phyloP scores from a whole-genome alignment of 2,888 invertebrate genomes.

The Tanytarsus gracilentus region DNA sequence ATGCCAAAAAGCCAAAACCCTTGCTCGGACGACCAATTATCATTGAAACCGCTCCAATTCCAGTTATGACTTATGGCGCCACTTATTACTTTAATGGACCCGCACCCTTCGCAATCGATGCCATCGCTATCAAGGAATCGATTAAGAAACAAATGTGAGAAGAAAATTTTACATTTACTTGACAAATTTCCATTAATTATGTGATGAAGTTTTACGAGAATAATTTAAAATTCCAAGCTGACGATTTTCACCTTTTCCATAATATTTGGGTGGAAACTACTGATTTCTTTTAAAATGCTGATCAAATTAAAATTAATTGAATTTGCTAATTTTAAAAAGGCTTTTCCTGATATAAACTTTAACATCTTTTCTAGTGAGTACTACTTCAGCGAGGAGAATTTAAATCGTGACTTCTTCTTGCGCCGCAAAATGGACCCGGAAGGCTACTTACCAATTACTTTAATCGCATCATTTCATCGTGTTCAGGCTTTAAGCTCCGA shows the following conservation, averaged over 20 bases:
- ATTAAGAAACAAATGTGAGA: conserved; percentile 89
- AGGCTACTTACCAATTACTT: conserved; percentile 84
- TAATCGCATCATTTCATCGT: conserved; percentile 94
- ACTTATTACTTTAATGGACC: conserved; percentile 43
- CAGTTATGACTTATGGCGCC: conserved; percentile 32
- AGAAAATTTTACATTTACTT: too few relatives aligned
- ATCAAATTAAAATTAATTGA: too few relatives aligned
- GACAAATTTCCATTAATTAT: too few relatives aligned
- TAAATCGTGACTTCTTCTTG: conserved; percentile 90
- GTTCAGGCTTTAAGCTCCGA: conserved; percentile 81
- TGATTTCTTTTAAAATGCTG: too few relatives aligned
- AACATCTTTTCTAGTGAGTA: conserved; percentile 73
- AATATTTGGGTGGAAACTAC: too few relatives aligned
- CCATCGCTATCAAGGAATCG: conserved; percentile 61
- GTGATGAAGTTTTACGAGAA: too few relatives aligned
- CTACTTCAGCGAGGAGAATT: conserved; percentile 95
- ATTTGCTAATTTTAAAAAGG: conserved; percentile 21
- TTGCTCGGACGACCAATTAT: conserved; percentile 15
- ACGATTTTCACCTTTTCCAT: too few relatives aligned
- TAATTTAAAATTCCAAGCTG: too few relatives aligned
- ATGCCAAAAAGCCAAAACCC: conserved; percentile 23
- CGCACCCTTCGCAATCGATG: conserved; percentile 42
- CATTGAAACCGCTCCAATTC: conserved; percentile 7
- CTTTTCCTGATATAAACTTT: conserved; percentile 25
- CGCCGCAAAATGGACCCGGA: conserved; percentile 92